Evolutionary conservation across 1,140 invertebrate species (phyloP), one percentile per base, ranked within the genome.

Genomic region (Mamestra configurata): DNA sequence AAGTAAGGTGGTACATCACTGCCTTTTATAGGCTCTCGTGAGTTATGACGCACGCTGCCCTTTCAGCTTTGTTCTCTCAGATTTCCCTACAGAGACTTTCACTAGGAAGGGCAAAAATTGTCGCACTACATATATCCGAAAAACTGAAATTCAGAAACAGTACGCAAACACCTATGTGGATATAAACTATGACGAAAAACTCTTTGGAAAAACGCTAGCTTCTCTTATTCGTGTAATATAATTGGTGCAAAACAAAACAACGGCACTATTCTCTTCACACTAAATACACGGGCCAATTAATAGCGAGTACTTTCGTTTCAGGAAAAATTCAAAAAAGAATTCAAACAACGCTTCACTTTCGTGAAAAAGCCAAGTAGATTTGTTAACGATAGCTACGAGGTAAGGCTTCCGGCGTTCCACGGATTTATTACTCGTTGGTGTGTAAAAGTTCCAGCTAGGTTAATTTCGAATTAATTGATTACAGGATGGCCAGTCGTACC

Each of bases 281-380:
- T 1, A 24, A 59, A 59, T 6, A 11, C 7, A 4, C 0, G 4
- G 35, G n/a, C 22, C 6, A 71, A 73, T 57, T 57, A n/a, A 73
- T 10, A n/a, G 1, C 15, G 13, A 35, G 46, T 20, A 72, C 77
- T 72, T 84, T 86, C 82, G 22, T 89, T 96, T 35, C 88, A 97
- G 97, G 97, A 97, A 91, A 97, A 97, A 90, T 97, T 97, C 84
- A 97, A 97, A 87, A 95, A 96, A 24, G 97, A 97, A 92, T 97
- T 97, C 81, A 96, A 96, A 83, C 96, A 96, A 79, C 95, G 96
- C 13, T 97, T 97, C 83, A 95, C 96, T 11, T 94, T 95, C 82
- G 88, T 90, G 35, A 93, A 95, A 82, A 96, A 95, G 84, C 90
- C 91, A 79, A 94, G 92, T 37, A 84, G 92, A 89, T 91, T 88